Base-by-base conservation (phyloP, 2,797 vertebrate species). In the Danio aesculapii region DNA sequence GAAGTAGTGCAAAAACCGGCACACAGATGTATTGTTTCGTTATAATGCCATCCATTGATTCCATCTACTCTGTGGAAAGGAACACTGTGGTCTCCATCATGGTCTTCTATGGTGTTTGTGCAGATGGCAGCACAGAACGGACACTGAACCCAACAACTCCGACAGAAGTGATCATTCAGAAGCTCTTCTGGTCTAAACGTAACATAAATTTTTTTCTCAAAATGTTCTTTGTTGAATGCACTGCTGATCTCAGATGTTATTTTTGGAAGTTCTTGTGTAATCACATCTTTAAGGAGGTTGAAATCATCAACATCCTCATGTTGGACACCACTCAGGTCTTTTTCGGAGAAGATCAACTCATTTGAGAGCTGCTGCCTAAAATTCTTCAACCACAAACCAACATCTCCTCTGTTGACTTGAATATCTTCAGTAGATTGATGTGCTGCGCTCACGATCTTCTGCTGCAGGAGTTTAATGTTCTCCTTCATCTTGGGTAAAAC, bases 381-480 rank as follows among this genome's bases (percentile, higher is more conserved):
- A 68, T 1, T 82, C 68, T 55, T 71, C 16, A 71, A 16, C 50
- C 68, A 71, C 9, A n/a, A n/a, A 43, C 6, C 0, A 47, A 4
- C 41, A 5, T 46, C 49, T 50, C 68, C 68, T 10, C 4, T 39
- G 0, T 69, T 1, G 0, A 0, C 12, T 0, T n/a, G n/a, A n/a
- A n/a, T n/a, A n/a, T 72, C 2, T 72, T 57, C 12, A 0, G 4
- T 10, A 0, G 55, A 46, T 73, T 73, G 0, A 2, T 30, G 53
- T 19, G 55, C 78, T 49, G 89, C 89, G 1, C 21, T 44, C 30
- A 74, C 75, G 10, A 94, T 84, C 2, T 21, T 75, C 17, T 50
- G 1, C 77, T 90, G 4, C 78, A 83, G 10, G 5, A 46, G 2
- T 7, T 19, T 13, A 6, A 92, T 68, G 16, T 43, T 88, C 0